Evolutionary conservation across 1,140 invertebrate genomes (phyloP).

Genomic region (Nasonia giraulti): DNA sequence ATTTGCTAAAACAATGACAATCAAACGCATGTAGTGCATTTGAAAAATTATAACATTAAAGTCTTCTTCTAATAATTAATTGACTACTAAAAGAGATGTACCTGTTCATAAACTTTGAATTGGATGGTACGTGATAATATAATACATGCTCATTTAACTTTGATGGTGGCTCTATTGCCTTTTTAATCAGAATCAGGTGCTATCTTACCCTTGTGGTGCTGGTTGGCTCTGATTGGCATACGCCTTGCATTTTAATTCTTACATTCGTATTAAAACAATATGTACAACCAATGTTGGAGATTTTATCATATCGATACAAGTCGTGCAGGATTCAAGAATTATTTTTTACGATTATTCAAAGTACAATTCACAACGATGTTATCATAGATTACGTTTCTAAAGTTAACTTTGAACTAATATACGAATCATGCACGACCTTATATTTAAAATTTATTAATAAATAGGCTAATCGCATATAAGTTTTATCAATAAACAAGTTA

Average conservation of each 20-base stretch:
- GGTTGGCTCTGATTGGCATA: slow-evolving; percentile 68
- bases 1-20: slow-evolving; percentile 62
- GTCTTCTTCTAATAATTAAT: slow-evolving; percentile 17
- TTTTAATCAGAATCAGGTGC: slow-evolving; percentile 62
- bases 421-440: slow-evolving; percentile 49
- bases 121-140: slow-evolving; percentile 59
- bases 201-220: slow-evolving; percentile 67
- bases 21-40: slow-evolving; percentile 62
- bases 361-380: not conserved
- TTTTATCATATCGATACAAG: slow-evolving; percentile 51
- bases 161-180: slow-evolving; percentile 26
- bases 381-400: not conserved
- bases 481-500: not conserved
- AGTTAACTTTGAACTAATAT: not conserved
- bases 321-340: slow-evolving; percentile 50
- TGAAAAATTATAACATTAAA: slow-evolving; percentile 18
- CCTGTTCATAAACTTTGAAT: slow-evolving; percentile 61
- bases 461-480: not conserved
- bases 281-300: slow-evolving; percentile 57
- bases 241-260: slow-evolving; percentile 61
- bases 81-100: slow-evolving; percentile 58
- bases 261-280: slow-evolving; percentile 48
- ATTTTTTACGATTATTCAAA: not conserved
- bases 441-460: slow-evolving; percentile 26
- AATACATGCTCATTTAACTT: slow-evolving; percentile 30